Percentiles rank a stretch among this genome's conserved stretches.
Evolutionary conservation across 2,113 vertebrate species (phyloP).

Genomic region (Podarcis cretensis): DNA sequence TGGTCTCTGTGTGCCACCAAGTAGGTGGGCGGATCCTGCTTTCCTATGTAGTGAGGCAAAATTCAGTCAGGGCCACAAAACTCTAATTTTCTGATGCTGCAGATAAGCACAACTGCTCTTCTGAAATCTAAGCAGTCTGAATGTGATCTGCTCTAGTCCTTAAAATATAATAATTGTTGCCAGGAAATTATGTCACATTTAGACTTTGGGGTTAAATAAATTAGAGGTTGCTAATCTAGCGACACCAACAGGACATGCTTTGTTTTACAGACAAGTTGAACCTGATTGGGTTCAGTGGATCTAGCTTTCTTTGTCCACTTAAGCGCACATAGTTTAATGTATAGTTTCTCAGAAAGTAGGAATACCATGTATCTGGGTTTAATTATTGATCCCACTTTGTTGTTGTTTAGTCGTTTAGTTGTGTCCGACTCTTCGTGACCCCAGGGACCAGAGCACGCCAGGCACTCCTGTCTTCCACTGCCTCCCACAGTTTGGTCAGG

Average conservation of each 20-base stretch:
- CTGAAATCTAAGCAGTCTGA: neutral
- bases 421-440: too few relatives aligned
- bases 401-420: too few relatives aligned
- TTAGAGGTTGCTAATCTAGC: neutral
- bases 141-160: neutral
- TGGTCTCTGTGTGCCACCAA: neutral
- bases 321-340: neutral
- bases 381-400: neutral
- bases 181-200: neutral
- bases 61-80: neutral
- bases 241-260: neutral
- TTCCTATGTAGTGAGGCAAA: neutral
- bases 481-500: too few relatives aligned
- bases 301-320: neutral
- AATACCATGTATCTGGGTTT: neutral
- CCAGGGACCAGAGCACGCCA: too few relatives aligned
- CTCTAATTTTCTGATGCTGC: neutral
- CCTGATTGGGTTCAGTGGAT: neutral
- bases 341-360: neutral
- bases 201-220: neutral
- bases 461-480: too few relatives aligned
- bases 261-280: neutral
- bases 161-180: neutral
- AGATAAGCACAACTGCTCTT: neutral
- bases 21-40: too few relatives aligned